Conservation (phyloP, 2,113 vertebrate species). For the Pagrus major region DNA sequence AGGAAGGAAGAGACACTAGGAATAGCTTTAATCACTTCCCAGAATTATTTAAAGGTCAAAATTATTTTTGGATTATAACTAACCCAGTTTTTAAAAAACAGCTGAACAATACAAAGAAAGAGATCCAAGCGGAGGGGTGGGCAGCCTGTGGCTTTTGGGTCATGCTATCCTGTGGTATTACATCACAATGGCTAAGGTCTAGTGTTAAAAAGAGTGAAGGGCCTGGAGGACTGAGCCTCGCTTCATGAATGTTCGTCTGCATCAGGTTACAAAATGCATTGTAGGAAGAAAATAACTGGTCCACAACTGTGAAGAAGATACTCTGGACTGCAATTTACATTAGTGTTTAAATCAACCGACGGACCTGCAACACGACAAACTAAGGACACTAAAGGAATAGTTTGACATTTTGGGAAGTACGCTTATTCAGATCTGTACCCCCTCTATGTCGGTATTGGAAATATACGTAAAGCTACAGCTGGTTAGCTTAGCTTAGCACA, state of each 20-base stretch:
- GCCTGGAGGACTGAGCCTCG: background rate
- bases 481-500: slow-evolving; percentile 14
- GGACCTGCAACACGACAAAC: background rate
- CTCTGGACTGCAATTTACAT: background rate
- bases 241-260: background rate
- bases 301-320: background rate
- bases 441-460: too few species aligned
- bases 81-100: slow-evolving; percentile 6
- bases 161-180: slow-evolving; percentile 2
- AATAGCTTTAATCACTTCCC: slow-evolving; percentile 63
- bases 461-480: background rate
- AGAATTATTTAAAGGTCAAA: slow-evolving; percentile 52
- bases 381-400: background rate
- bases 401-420: background rate
- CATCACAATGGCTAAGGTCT: background rate
- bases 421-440: background rate
- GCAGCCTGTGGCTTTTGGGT: background rate
- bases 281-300: background rate
- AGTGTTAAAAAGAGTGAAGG: background rate
- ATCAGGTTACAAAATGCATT: background rate
- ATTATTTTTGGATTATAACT: slow-evolving; percentile 54
- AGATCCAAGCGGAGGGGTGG: background rate
- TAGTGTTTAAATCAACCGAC: background rate
- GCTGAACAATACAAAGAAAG: slow-evolving; percentile 20
- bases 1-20: slow-evolving; percentile 57